Conservation (phyloP, 2,888 invertebrate species). For the Dorcus hopei region DNA sequence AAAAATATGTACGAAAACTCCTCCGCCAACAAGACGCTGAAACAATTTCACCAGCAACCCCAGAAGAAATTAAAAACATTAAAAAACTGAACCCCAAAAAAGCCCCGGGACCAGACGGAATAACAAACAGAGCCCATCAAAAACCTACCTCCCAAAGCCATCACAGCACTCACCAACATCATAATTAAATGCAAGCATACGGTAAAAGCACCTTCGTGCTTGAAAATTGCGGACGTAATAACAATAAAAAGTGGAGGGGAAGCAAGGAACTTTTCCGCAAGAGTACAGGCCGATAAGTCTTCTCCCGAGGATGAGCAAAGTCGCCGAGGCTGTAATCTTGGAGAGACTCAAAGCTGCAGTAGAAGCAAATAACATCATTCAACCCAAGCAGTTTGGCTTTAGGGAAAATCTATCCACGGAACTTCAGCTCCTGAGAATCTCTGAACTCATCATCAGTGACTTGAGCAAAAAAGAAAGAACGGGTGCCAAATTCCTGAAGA, state of each 20-base stretch:
- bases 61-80: too few relatives aligned
- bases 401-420: slow-evolving; percentile 31
- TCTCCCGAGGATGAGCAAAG: slow-evolving; percentile 16
- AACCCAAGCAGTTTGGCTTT: slow-evolving; percentile 36
- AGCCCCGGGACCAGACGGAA: neutral
- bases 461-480: slow-evolving; percentile 25
- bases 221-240: slow-evolving; percentile 2
- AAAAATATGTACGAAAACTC: too few relatives aligned
- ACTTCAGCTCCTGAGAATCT: slow-evolving; percentile 31
- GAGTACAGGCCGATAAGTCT: slow-evolving; percentile 20
- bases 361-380: slow-evolving; percentile 18
- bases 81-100: neutral
- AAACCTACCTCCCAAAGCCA: neutral
- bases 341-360: slow-evolving; percentile 6
- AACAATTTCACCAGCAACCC: too few relatives aligned
- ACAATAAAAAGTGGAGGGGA: neutral
- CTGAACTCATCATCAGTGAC: slow-evolving; percentile 24
- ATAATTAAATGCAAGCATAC: neutral
- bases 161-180: slow-evolving; percentile 1
- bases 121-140: neutral
- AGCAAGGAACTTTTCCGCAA: neutral
- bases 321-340: slow-evolving; percentile 15
- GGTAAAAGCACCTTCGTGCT: neutral
- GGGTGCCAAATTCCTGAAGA: slow-evolving; percentile 10
- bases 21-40: too few relatives aligned